phyloP scores from a whole-genome alignment of 1,140 invertebrate genomes.

The Sinonovacula constricta region DNA sequence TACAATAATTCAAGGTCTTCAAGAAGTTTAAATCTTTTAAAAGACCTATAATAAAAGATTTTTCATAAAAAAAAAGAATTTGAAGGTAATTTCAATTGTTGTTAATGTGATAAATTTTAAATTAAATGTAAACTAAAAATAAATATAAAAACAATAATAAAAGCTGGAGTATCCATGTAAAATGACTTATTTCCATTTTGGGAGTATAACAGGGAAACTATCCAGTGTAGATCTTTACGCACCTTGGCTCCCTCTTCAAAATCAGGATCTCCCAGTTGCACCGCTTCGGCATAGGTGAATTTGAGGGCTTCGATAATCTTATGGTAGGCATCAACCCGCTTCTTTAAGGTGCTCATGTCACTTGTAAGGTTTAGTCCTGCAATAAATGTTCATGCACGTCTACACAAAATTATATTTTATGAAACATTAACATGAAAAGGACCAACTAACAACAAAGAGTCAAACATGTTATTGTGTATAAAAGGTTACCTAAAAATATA shows the following conservation, averaged over 20 bases:
- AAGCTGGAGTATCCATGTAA: not conserved
- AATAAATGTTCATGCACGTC: too few relatives aligned
- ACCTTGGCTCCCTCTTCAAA: slow-evolving; percentile 80
- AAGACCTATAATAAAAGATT: too few relatives aligned
- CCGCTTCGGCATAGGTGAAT: slow-evolving; percentile 90
- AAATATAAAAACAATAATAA: too few relatives aligned
- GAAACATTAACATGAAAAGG: too few relatives aligned
- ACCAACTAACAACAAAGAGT: too few relatives aligned
- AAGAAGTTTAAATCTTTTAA: too few relatives aligned
- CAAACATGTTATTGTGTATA: too few relatives aligned
- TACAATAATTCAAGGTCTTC: too few relatives aligned
- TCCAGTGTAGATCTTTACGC: not conserved
- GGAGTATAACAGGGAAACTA: not conserved
- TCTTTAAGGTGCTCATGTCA: slow-evolving; percentile 85
- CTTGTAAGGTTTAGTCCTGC: too few relatives aligned
- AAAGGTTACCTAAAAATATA: too few relatives aligned
- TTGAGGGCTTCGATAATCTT: slow-evolving; percentile 94
- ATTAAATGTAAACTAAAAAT: too few relatives aligned
- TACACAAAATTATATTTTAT: too few relatives aligned
- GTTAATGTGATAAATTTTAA: not conserved
- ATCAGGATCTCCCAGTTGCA: slow-evolving; percentile 90
- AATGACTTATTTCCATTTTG: not conserved
- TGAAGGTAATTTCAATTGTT: not conserved
- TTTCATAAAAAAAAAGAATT: not conserved
- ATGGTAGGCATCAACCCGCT: slow-evolving; percentile 83